Evolutionary conservation across 2,888 invertebrate genomes (phyloP).

Genomic region (Drosophila siamana): DNA sequence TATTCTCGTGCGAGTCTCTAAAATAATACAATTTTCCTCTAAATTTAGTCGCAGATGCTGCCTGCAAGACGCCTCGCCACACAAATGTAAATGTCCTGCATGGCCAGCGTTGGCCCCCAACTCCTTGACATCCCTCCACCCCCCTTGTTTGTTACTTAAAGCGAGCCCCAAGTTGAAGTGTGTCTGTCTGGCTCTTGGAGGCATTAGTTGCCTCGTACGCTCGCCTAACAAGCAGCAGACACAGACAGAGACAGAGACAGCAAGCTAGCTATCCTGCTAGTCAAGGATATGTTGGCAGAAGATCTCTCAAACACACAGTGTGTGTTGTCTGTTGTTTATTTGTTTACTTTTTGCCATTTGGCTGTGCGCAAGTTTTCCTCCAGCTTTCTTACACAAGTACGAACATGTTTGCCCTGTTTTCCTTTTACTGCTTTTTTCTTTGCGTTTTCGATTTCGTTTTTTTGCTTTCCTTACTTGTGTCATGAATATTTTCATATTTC

Average conservation of each 20-base stretch:
- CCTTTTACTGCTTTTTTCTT: constrained; percentile 16
- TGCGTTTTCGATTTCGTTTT: constrained; percentile 1
- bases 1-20: constrained; percentile 57
- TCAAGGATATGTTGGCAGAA: constrained; percentile 44
- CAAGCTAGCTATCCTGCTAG: constrained; percentile 21
- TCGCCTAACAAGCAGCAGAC: constrained; percentile 48
- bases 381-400: constrained; percentile 33
- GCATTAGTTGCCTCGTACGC: constrained; percentile 48
- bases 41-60: constrained; percentile 68
- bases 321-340: constrained; percentile 69
- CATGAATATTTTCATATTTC: constrained; percentile 79
- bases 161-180: constrained; percentile 32
- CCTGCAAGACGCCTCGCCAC: constrained; percentile 32
- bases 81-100: constrained; percentile 69
- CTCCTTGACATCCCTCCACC: constrained; percentile 7
- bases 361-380: constrained; percentile 62
- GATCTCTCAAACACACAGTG: constrained; percentile 25
- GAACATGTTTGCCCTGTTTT: constrained; percentile 22
- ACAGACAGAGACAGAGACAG: constrained; percentile 13
- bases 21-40: constrained; percentile 79
- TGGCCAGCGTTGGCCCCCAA: constrained; percentile 23
- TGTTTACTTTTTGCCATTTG: constrained; percentile 79
- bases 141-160: constrained; percentile 30
- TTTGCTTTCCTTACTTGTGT: constrained; percentile 23
- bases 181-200: constrained; percentile 15